phyloP scores from a whole-genome alignment of 2,888 invertebrate genomes.

The Sinelater perroti region DNA sequence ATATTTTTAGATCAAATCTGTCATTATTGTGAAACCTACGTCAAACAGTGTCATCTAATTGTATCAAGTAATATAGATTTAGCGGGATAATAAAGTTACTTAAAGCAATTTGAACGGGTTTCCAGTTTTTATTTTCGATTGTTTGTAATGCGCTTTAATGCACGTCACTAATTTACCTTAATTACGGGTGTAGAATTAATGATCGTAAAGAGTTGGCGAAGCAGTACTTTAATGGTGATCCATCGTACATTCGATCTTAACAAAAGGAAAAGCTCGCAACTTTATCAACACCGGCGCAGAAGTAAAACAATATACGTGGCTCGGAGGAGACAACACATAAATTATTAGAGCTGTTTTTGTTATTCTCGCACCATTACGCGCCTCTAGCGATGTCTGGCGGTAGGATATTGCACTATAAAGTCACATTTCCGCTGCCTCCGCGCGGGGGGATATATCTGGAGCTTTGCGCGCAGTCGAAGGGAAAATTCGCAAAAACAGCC shows the following conservation, averaged over 20 bases:
- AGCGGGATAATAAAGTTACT: constrained; percentile 21
- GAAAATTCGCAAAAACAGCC: constrained; percentile 50
- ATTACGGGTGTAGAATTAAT: constrained; percentile 21
- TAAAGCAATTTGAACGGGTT: constrained; percentile 26
- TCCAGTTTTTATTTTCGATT: constrained; percentile 8
- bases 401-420: constrained; percentile 51
- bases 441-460: constrained; percentile 48
- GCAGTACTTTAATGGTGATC: constrained; percentile 16
- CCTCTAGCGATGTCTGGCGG: constrained; percentile 45
- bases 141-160: constrained; percentile 21
- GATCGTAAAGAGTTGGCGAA: constrained; percentile 25
- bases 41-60: no score
- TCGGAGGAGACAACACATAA: constrained; percentile 48
- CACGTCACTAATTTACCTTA: constrained; percentile 24
- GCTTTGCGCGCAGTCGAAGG: constrained; percentile 49
- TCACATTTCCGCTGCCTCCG: constrained; percentile 46
- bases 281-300: constrained; percentile 15
- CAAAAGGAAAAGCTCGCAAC: constrained; percentile 10
- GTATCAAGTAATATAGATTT: no score
- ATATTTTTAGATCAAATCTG: no score
- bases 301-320: constrained; percentile 35
- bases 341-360: constrained; percentile 48
- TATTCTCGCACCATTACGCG: constrained; percentile 49
- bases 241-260: constrained; percentile 10
- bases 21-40: no score